Base-by-base conservation (phyloP, 2,888 invertebrate species). In the Drosophila formosana region DNA sequence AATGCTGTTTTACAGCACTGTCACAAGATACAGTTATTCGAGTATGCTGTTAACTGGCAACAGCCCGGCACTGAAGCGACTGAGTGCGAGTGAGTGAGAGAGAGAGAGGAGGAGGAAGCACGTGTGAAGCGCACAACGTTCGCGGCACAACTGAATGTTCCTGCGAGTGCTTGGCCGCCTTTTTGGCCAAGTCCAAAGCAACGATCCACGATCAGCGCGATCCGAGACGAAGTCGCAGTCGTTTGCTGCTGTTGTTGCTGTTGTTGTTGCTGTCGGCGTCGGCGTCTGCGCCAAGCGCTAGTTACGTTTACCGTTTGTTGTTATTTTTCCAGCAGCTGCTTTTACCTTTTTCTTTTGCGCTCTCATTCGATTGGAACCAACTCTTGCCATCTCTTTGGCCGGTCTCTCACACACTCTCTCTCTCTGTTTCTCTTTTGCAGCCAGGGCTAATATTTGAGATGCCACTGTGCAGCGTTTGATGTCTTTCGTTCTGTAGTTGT, bases 141-240 rank as follows among this genome's bases (percentile, higher is more conserved):
- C 91, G 90, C 91, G 91, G 82, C 87, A 88, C 87, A 90, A 92
- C 92, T 92, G 92, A 91, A 82, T 88, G 80, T 88, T 89, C 74
- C 81, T 88, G 78, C 70, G 80, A 84, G 74, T 72, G 68, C 80
- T 81, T 86, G 86, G 84, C 88, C 84, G 82, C 90, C 82, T 90
- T 91, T 82, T 90, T 89, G 90, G 90, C 88, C 80, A 88, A 81
- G 49, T 64, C 64, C 51, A 71, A 79, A 43, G 49, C 60, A 5
- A 30, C 63, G 64, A 57, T 66, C 46, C 45, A 26, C 45, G 9
- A 18, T 46, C 58, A 41, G 8, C 39, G 52, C 34, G n/a, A n/a
- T 53, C 53, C 30, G 23, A 26, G 61, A 30, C 62, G 23, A 13
- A 45, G 37, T 45, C 46, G 13, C 13, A 46, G 37, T 18, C 34